phyloP scores from a whole-genome alignment of 2,888 invertebrate species.

The Mycogona germanica region DNA sequence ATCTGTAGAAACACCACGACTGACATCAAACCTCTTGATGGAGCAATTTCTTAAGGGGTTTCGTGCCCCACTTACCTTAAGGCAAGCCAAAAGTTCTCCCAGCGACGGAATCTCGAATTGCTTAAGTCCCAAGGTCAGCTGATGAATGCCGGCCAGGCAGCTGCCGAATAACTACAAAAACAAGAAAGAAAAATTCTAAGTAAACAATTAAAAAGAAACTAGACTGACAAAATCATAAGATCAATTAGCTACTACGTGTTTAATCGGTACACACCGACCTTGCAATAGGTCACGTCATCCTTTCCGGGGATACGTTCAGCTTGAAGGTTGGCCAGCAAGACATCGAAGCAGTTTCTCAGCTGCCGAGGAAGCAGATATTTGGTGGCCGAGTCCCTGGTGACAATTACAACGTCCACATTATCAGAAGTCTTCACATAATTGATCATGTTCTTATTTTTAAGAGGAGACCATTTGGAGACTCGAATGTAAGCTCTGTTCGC shows the following conservation, averaged over 20 bases:
- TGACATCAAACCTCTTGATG: no score
- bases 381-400: background rate
- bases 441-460: background rate
- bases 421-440: background rate
- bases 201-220: no score
- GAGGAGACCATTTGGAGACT: no score
- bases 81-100: conserved; percentile 12
- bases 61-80: conserved; percentile 12
- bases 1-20: no score
- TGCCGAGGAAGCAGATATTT: background rate
- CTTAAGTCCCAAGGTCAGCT: conserved; percentile 2
- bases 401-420: background rate
- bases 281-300: no score
- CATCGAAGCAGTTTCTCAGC: background rate
- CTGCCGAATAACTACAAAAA: conserved; percentile 4
- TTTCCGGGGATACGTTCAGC: no score
- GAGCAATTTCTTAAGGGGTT: no score
- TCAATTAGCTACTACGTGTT: no score
- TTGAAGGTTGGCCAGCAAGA: background rate
- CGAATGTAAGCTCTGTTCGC: no score
- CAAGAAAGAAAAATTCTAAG: no score
- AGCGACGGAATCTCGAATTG: background rate
- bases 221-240: no score
- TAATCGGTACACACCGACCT: no score
- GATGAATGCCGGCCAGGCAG: conserved; percentile 11